These are phyloP conservation scores for Cantharis rustica DNA, from an alignment of 2,888 invertebrate species.

Conservation along the genomic window DNA sequence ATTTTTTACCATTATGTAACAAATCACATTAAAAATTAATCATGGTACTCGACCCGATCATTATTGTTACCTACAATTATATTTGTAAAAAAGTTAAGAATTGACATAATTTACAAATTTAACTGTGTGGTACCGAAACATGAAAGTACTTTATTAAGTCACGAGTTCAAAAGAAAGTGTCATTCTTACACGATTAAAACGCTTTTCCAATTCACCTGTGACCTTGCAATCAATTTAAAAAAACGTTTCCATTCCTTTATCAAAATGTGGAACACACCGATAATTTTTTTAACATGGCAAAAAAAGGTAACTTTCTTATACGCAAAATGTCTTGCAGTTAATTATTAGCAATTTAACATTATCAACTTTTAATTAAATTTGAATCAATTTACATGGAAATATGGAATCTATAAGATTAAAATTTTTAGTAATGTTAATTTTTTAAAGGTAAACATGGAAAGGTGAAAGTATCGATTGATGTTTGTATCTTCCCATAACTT, in stretches of 20 bases:
- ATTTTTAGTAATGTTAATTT: not conserved
- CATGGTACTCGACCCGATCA: not conserved
- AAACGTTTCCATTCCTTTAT: not conserved
- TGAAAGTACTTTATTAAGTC: slow-evolving; percentile 16
- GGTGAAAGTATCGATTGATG: not conserved
- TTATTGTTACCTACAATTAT: not conserved
- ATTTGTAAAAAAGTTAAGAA: not conserved
- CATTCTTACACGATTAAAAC: slow-evolving; percentile 21
- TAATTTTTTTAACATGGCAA: not conserved
- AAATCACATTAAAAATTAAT: not conserved
- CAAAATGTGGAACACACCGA: not conserved
- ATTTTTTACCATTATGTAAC: not conserved
- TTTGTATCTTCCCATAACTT: not conserved
- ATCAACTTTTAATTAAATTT: not conserved
- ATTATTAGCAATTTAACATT: not conserved
- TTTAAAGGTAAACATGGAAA: not conserved
- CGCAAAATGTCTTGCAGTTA: not conserved
- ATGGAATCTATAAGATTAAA: not conserved
- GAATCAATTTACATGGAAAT: not conserved
- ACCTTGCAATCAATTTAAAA: slow-evolving; percentile 11
- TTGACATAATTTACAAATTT: not conserved
- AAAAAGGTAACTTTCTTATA: not conserved
- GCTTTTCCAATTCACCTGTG: slow-evolving; percentile 25
- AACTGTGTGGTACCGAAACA: not conserved
- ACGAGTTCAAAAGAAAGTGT: slow-evolving; percentile 27